phyloP scores from a whole-genome alignment of 2,888 invertebrate species.

The Monochamus alternatus region DNA sequence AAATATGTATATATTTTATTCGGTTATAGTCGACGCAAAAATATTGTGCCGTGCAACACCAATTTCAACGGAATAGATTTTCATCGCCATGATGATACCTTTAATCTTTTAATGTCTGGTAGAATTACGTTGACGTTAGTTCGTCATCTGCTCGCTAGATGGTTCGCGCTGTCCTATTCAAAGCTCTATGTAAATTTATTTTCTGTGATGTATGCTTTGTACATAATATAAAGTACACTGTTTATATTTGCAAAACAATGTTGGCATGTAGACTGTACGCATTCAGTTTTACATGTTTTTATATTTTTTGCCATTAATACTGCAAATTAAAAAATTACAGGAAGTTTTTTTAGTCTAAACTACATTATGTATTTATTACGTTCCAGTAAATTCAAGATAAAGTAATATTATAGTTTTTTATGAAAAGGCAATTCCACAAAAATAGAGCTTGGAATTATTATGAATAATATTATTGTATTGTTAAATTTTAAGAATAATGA shows the following conservation, averaged over 20 bases:
- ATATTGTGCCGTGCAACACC: no score
- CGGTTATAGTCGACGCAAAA: no score
- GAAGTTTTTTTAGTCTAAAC: neutral
- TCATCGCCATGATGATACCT: slow-evolving; percentile 17
- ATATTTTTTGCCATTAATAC: slow-evolving; percentile 53
- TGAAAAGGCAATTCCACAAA: no score
- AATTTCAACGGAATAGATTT: no score
- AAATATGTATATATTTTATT: no score
- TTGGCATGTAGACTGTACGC: slow-evolving; percentile 65
- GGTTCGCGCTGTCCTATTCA: slow-evolving; percentile 57
- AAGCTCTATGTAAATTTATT: slow-evolving; percentile 65
- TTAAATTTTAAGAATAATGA: no score
- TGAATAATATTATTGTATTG: no score
- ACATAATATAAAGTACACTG: slow-evolving; percentile 68
- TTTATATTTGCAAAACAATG: slow-evolving; percentile 69
- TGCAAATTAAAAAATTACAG: slow-evolving; percentile 58
- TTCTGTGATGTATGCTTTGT: slow-evolving; percentile 66
- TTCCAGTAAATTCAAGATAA: no score
- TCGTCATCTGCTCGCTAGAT: slow-evolving; percentile 61
- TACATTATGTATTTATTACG: no score
- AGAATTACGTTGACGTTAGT: slow-evolving; percentile 57
- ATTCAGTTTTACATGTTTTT: slow-evolving; percentile 66
- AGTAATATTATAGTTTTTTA: no score
- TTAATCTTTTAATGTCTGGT: slow-evolving; percentile 46
- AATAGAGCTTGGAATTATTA: no score